Evolutionary conservation across 2,888 invertebrate species (phyloP), one percentile per base, ranked within the genome.

Genomic region (Nycteola revayana): DNA sequence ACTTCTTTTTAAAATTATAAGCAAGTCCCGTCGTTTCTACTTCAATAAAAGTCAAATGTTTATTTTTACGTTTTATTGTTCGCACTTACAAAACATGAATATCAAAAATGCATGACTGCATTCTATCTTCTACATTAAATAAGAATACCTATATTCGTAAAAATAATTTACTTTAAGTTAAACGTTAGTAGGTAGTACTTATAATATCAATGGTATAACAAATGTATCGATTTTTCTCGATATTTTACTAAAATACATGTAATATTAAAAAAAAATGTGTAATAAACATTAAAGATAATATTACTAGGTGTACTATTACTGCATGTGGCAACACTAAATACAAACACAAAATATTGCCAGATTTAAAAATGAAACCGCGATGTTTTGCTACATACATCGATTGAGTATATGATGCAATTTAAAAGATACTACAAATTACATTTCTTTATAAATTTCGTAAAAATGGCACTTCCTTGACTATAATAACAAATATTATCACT

Each of bases 131-230:
- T 49, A n/a, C n/a, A n/a, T 49, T 58, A 55, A 56, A 43, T 51
- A 51, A 40, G 33, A 32, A 48, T 47, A 55, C 50, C 55, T 47
- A 61, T 38, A 41, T 54, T 42, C 59, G 49, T 68, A 71, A 50
- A 61, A 72, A 78, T 80, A 79, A 79, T 75, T 79, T 69, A 75
- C 58, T 56, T 63, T 66, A 68, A 49, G 45, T 54, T 51, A 46
- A 54, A 58, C 37, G 57, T 69, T 64, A 61, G 49, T 60, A 50
- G 42, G 57, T 60, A 18, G 6, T 18, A 63, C 75, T 76, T 76
- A 79, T 50, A 72, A 66, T 81, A 82, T 81, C 80, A 82, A 78
- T 79, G 75, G 77, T 66, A 72, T 74, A 67, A 75, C 73, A 79
- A 71, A 76, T 76, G 67, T 64, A 60, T 63, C 41, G 48, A 58